These are phyloP conservation scores for Chamaea fasciata DNA, from an alignment of 2,113 vertebrate genomes.

Conservation along the genomic window DNA sequence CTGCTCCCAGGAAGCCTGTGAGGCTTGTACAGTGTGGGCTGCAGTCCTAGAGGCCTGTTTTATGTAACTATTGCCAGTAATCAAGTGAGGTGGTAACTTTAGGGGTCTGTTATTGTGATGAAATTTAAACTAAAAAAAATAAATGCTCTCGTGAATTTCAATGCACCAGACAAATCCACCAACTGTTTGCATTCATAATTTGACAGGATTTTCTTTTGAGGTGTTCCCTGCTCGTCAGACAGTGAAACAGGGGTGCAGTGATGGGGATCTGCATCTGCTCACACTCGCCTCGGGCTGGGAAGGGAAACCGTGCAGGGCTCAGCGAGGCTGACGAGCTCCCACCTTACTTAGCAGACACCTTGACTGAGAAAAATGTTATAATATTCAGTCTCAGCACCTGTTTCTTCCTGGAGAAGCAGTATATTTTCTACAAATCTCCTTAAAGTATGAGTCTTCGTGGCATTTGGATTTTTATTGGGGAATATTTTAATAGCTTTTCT, in stretches of 20 bases:
- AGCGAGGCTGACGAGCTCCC: background rate
- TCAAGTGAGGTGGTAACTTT: background rate
- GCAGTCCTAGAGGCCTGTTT: background rate
- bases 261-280: conserved; percentile 8
- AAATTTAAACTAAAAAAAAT: background rate
- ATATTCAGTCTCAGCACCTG: background rate
- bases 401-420: background rate
- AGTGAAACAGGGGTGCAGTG: background rate
- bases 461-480: background rate
- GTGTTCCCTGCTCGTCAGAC: background rate
- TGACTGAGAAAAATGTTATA: background rate
- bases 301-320: background rate
- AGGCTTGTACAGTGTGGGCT: background rate
- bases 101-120: background rate
- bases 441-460: background rate
- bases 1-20: background rate
- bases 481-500: background rate
- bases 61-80: background rate
- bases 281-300: background rate
- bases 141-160: background rate
- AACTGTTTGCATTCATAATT: background rate
- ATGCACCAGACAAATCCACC: background rate
- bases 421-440: background rate
- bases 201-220: background rate
- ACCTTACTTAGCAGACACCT: background rate